Base-by-base conservation (phyloP, 2,113 vertebrate species). In the Zosterops japonicus region DNA sequence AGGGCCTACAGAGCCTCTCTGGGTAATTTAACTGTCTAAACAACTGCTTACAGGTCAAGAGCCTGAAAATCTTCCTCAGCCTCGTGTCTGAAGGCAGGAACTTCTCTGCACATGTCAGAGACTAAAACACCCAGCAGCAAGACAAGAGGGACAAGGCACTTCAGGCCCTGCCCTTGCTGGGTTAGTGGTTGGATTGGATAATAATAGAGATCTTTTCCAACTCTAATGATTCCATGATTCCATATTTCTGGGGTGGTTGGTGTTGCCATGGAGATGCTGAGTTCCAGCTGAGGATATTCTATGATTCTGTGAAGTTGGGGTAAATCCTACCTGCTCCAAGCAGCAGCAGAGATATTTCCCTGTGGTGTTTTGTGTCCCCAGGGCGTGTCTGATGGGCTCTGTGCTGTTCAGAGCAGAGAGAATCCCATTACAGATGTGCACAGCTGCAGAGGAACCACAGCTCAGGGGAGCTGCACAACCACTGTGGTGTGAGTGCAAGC, bases 391-490 rank as follows among this genome's bases (percentile, higher is more conserved):
- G 47, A 22, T 59, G 13, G 44, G 17, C 27, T 39, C 23, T 29
- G 31, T 49, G 61, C 18, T 69, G 13, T 28, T 69, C 49, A 36
- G 57, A 50, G 70, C 15, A 21, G 55, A 72, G n/a, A 28, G 4
- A 6, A 6, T 21, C 63, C 46, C 6, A 0, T 18, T 14, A 2
- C 3, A 21, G 71, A 31, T 1, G 5, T 23, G 36, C 2, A 10
- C n/a, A 61, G 23, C 55, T 57, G 60, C 52, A 64, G 36, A 39
- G 46, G 53, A 90, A 5, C 17, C 4, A 0, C 9, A 42, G 17
- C 53, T 23, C 2, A 1, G 41, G 44, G 22, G 35, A 75, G 59
- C 18, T 76, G 63, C 24, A 33, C 14, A 33, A 4, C 12, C 36
- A 8, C 16, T 3, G 2, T 3, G 20, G 14, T 11, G 39, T 22